Evolutionary conservation across 2,888 invertebrate genomes (phyloP).

Genomic region (Lysandra coridon): DNA sequence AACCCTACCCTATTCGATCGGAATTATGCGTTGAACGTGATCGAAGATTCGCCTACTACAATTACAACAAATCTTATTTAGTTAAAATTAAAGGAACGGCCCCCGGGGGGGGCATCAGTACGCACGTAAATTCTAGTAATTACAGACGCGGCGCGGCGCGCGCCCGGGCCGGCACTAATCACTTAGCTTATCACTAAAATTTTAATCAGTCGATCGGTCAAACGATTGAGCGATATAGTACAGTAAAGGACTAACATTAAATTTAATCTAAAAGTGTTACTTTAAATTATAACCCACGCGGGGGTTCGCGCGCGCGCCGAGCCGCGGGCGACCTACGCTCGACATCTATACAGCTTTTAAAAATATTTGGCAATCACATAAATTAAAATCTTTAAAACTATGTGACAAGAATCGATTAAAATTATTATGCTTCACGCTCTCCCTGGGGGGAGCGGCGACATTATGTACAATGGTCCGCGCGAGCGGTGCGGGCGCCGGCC

Average conservation of each 20-base stretch:
- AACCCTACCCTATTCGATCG: constrained; percentile 79
- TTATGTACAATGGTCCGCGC: constrained; percentile 64
- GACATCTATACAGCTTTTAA: constrained; percentile 72
- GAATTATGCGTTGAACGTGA: constrained; percentile 75
- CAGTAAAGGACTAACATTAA: constrained; percentile 80
- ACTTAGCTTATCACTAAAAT: constrained; percentile 81
- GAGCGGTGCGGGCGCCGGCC: constrained; percentile 59
- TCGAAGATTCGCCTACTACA: constrained; percentile 75
- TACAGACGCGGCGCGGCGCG: constrained; percentile 52
- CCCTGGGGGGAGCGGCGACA: constrained; percentile 54
- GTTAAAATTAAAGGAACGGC: constrained; percentile 48
- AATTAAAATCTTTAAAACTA: constrained; percentile 79
- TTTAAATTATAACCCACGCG: constrained; percentile 79
- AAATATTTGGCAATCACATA: constrained; percentile 80
- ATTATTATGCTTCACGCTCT: constrained; percentile 79
- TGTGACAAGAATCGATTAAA: constrained; percentile 79
- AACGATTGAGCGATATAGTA: constrained; percentile 80
- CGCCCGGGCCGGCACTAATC: constrained; percentile 54
- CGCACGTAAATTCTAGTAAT: constrained; percentile 65
- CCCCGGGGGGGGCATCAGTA: constrained; percentile 58
- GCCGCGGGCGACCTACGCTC: constrained; percentile 51
- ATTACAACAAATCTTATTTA: constrained; percentile 69
- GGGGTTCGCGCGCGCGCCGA: constrained; percentile 59
- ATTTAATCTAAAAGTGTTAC: constrained; percentile 80
- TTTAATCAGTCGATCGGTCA: constrained; percentile 81